Evolutionary conservation across 2,888 invertebrate species (phyloP).

Genomic region (Aspidiotus rigidus): DNA sequence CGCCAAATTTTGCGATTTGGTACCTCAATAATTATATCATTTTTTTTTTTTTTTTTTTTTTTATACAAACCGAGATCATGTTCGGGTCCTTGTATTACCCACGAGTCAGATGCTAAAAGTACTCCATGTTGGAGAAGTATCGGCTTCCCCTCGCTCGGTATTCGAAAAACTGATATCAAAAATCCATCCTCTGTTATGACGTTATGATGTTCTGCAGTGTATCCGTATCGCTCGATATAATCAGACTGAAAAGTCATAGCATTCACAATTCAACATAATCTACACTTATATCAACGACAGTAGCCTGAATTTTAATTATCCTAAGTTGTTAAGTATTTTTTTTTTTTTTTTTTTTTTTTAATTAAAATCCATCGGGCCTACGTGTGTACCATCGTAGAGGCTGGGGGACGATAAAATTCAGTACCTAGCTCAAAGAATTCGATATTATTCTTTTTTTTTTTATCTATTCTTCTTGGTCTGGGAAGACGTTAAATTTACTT

Average conservation of each 20-base stretch:
- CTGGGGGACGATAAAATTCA: too few relatives aligned
- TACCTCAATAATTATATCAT: not conserved
- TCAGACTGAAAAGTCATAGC: constrained; percentile 46
- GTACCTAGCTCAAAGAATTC: too few relatives aligned
- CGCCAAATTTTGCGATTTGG: not conserved
- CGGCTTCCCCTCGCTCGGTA: constrained; percentile 47
- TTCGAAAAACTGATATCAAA: constrained; percentile 53
- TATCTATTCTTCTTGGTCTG: too few relatives aligned
- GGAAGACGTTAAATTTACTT: too few relatives aligned
- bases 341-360: not conserved
- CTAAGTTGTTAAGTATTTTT: not conserved
- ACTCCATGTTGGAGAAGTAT: constrained; percentile 54
- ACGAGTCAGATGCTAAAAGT: constrained; percentile 57
- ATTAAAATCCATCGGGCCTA: not conserved
- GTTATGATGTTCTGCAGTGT: constrained; percentile 48
- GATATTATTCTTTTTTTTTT: too few relatives aligned
- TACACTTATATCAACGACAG: constrained; percentile 9
- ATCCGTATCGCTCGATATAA: constrained; percentile 46
- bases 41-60: not conserved
- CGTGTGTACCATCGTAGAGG: too few relatives aligned
- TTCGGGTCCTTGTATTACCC: constrained; percentile 58
- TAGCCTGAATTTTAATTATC: not conserved
- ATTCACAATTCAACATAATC: too few relatives aligned
- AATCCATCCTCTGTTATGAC: constrained; percentile 53
- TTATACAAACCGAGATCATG: constrained; percentile 51